These are phyloP conservation scores for Phenacoccus solenopsis DNA, from an alignment of 1,140 invertebrate genomes.

Conservation along the genomic window DNA sequence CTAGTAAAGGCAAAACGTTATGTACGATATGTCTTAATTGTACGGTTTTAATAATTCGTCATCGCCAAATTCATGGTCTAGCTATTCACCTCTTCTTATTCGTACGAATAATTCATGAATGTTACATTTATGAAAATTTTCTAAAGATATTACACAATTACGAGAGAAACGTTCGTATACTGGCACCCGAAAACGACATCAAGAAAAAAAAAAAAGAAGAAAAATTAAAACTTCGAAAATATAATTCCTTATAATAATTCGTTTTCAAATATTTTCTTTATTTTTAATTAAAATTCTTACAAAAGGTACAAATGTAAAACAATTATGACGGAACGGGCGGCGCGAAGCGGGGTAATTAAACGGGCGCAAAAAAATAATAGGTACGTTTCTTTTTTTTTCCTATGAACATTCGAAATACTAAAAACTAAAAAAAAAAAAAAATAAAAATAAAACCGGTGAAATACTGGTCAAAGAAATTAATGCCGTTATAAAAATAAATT, in stretches of 20 bases:
- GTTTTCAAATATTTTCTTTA: conserved; percentile 16
- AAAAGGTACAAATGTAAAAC: conserved; percentile 18
- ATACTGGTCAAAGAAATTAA: conserved; percentile 18
- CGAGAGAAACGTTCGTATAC: neutral
- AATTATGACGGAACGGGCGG: neutral
- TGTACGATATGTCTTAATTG: too few species aligned
- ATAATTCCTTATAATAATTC: conserved; percentile 11
- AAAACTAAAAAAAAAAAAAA: too few species aligned
- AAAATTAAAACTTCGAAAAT: conserved; percentile 4
- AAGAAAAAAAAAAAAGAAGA: neutral
- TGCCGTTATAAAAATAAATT: conserved; percentile 18
- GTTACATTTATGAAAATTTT: too few species aligned
- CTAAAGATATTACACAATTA: too few species aligned
- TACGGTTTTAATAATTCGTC: too few species aligned
- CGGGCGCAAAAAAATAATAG: conserved; percentile 4
- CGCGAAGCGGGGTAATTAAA: conserved; percentile 6
- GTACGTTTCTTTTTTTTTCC: neutral
- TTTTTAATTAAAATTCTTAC: conserved; percentile 17
- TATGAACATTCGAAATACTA: conserved; percentile 9
- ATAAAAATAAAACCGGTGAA: conserved; percentile 15
- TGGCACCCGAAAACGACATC: neutral
- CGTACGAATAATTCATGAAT: too few species aligned
- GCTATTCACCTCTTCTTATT: too few species aligned
- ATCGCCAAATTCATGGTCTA: too few species aligned
- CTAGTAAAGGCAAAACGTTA: too few species aligned